Conservation (phyloP, 2,888 invertebrate genomes). For the Erannis defoliaria region DNA sequence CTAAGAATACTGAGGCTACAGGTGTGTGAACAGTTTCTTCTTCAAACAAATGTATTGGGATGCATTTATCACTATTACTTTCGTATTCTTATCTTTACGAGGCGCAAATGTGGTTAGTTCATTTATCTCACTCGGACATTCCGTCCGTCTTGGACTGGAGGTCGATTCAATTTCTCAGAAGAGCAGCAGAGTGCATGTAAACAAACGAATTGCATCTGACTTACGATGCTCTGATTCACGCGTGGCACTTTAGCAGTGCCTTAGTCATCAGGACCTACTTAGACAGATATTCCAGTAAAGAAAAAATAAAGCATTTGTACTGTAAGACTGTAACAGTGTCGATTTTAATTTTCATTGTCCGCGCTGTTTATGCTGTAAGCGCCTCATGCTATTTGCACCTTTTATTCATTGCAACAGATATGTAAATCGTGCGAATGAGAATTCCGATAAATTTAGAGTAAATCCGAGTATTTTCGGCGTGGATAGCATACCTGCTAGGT, state of each 20-base stretch:
- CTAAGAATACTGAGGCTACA: conserved; percentile 33
- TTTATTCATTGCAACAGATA: no score
- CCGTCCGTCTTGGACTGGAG: conserved; percentile 35
- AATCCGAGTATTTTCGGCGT: no score
- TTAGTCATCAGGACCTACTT: background rate
- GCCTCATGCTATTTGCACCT: no score
- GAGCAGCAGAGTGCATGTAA: conserved; percentile 40
- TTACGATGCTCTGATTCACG: conserved; percentile 13
- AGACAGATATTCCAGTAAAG: no score
- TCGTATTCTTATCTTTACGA: conserved; percentile 21
- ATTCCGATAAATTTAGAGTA: no score
- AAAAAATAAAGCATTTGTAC: no score
- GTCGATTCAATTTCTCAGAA: conserved; percentile 6
- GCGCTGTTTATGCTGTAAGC: no score
- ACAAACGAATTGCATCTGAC: conserved; percentile 39
- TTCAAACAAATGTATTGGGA: conserved; percentile 16
- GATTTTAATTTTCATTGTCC: no score
- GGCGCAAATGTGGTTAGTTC: conserved; percentile 13
- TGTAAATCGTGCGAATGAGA: no score
- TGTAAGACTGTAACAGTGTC: no score
- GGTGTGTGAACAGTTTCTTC: conserved; percentile 38
- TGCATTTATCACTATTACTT: conserved; percentile 14
- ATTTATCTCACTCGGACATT: conserved; percentile 24
- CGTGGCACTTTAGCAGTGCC: background rate
- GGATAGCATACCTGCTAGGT: no score